Base-by-base conservation (phyloP, 2,113 vertebrate species). In the Nibea albiflora region DNA sequence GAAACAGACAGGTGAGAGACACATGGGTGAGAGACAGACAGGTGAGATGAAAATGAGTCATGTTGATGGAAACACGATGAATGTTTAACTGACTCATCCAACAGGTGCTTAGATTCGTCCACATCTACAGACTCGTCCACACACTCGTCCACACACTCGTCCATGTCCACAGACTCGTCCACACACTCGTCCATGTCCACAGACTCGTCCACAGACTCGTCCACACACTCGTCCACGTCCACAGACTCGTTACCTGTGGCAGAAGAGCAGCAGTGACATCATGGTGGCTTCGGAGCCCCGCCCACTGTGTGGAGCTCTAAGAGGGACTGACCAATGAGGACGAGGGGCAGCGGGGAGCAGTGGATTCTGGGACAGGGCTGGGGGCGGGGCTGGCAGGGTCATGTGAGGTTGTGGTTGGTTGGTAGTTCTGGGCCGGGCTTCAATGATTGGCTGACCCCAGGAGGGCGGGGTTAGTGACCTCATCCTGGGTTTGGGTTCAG, bases 241-340 rank as follows among this genome's bases (percentile, higher is more conserved):
- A 5, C 28, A 31, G 31, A 31, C 35, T 39, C 35, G 35, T 88
- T 90, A 91, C 89, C 90, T 92, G 71, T 78, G 81, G 39, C 82
- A 90, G 74, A 88, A 80, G n/a, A 88, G 72, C 58, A 88, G 54
- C 28, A 91, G 72, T 71, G 90, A 83, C 56, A 76, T 85, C 82
- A 89, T 83, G 4, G 76, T 67, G 20, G 65, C 66, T 0, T 90
- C 85, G 7, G 88, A 90, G 28, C 74, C 47, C 24, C 7, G 47
- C 64, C 72, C 44, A 14, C 4, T 35, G 5, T 47, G n/a, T 1
- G 61, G 56, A 1, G 54, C 61, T 73, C 31, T 76, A 11, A 66
- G 14, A 42, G 66, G 75, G 9, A 74, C 74, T 2, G 80, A 70
- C 82, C 73, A 79, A 78, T 85, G 75, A 70, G 76, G 24, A 22